Evolutionary conservation across 1,140 invertebrate species (phyloP).

Genomic region (Hyles vespertilio): DNA sequence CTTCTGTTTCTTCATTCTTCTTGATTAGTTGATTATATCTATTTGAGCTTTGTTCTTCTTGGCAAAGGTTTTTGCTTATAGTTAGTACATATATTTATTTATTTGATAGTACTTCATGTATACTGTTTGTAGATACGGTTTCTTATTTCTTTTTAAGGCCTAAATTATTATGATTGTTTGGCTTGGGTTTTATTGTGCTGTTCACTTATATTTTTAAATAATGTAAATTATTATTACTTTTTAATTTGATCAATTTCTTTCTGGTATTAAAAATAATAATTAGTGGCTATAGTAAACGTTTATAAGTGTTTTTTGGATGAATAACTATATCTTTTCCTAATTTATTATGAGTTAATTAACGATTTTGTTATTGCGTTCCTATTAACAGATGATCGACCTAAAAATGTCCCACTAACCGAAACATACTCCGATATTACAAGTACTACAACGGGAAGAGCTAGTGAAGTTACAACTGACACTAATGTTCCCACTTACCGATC

Average conservation of each 20-base stretch:
- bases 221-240: no score
- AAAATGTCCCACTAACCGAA: conserved; percentile 69
- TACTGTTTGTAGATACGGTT: background rate
- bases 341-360: conserved; percentile 29
- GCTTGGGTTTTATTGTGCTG: no score
- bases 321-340: background rate
- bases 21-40: conserved; percentile 1
- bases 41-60: background rate
- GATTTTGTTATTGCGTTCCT: conserved; percentile 51
- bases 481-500: conserved; percentile 15
- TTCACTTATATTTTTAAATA: no score
- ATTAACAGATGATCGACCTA: conserved; percentile 72
- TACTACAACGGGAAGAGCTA: conserved; percentile 28
- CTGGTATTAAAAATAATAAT: no score
- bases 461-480: conserved; percentile 23
- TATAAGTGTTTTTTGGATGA: no score
- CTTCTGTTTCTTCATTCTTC: conserved; percentile 4
- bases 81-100: no score
- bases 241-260: no score
- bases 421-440: conserved; percentile 47
- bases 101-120: no score
- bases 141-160: no score
- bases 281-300: no score
- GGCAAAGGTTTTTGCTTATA: no score
- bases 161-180: no score